Evolutionary conservation across 2,888 invertebrate genomes (phyloP).

Genomic region (Germaria angustata): DNA sequence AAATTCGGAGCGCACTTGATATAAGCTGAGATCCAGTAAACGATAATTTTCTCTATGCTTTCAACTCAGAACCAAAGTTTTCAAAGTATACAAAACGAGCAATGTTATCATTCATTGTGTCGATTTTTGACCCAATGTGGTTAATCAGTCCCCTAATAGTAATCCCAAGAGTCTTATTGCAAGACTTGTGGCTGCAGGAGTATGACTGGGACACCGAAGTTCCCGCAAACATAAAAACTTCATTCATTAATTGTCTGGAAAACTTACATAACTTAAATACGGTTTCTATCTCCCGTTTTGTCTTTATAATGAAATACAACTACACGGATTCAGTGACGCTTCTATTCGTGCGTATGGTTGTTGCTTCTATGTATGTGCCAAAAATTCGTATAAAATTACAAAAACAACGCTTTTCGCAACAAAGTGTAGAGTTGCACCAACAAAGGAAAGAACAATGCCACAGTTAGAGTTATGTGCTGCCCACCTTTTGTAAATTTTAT

Average conservation of each 20-base stretch:
- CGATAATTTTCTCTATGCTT: slow-evolving; percentile 4
- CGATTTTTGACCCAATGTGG: slow-evolving; percentile 32
- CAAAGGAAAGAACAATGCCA: slow-evolving; percentile 21
- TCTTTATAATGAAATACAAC: neutral
- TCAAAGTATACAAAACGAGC: slow-evolving; percentile 6
- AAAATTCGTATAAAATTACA: neutral
- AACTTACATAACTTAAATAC: neutral
- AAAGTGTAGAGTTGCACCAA: slow-evolving; percentile 16
- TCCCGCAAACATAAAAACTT: neutral
- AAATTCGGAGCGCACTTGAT: too few relatives aligned
- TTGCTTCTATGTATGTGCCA: neutral
- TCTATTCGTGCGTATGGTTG: slow-evolving; percentile 15
- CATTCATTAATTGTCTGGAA: neutral
- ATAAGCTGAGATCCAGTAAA: too few relatives aligned
- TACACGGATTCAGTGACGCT: slow-evolving; percentile 20
- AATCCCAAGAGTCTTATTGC: slow-evolving; percentile 15
- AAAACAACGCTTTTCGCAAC: neutral
- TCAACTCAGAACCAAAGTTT: neutral
- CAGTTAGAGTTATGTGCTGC: slow-evolving; percentile 20
- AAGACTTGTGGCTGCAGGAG: slow-evolving; percentile 15
- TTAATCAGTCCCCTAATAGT: too few relatives aligned
- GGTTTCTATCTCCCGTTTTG: slow-evolving; percentile 6
- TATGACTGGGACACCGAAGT: slow-evolving; percentile 17
- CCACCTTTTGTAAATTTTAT: slow-evolving; percentile 9
- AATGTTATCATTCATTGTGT: slow-evolving; percentile 7